phyloP scores from a whole-genome alignment of 1,140 invertebrate genomes.

The Muscidifurax raptorellus region DNA sequence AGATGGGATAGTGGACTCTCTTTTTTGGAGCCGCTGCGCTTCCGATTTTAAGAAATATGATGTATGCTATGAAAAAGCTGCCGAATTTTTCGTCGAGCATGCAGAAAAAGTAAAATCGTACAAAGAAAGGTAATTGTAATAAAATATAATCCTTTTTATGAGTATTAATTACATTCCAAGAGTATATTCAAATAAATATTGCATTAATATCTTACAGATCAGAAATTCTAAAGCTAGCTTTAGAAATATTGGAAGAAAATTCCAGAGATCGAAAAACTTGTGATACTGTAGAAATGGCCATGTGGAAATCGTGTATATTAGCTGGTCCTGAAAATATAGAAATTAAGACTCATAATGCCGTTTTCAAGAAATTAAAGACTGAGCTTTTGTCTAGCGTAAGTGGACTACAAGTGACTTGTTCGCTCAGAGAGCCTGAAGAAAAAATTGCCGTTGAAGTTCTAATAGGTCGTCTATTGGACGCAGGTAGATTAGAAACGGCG shows the following conservation, averaged over 20 bases:
- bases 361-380: conserved; percentile 67
- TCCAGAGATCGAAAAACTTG: conserved; percentile 63
- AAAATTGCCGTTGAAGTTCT: conserved; percentile 60
- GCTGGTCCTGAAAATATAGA: conserved; percentile 66
- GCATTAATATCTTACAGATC: conserved; percentile 56
- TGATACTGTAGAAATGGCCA: conserved; percentile 68
- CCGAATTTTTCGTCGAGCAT: conserved; percentile 77
- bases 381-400: conserved; percentile 66
- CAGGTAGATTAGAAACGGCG: conserved; percentile 64
- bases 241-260: conserved; percentile 64
- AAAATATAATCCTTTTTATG: conserved; percentile 1
- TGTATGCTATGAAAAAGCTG: conserved; percentile 75
- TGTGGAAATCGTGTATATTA: conserved; percentile 72
- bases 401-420: conserved; percentile 60
- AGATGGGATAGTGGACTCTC: conserved; percentile 68
- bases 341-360: conserved; percentile 51
- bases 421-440: conserved; percentile 60
- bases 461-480: conserved; percentile 67
- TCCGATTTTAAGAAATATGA: conserved; percentile 76
- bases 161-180: conserved; percentile 1
- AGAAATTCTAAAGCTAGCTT: conserved; percentile 67
- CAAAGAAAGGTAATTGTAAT: conserved; percentile 62
- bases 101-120: conserved; percentile 71
- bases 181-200: background rate
- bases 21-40: conserved; percentile 78